Evolutionary conservation across 2,113 vertebrate genomes (phyloP), one percentile per base, ranked within the genome.

Genomic region (Pseudorasbora parva): DNA sequence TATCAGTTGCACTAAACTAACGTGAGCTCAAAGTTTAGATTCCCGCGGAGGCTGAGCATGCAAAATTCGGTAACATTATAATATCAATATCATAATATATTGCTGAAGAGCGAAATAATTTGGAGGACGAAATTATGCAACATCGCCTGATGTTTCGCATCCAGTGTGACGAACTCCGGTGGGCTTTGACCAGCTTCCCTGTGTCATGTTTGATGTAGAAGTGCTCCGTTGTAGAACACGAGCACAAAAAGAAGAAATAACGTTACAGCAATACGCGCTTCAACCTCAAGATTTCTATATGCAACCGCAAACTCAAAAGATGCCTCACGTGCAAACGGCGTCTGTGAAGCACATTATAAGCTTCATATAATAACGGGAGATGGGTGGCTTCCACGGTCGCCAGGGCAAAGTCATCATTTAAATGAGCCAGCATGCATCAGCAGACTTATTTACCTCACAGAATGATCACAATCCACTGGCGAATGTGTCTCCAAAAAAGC

Each of bases 361-460:
- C n/a, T 45, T 45, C 41, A 27, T 45, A 23, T 19, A 82, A 23
- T 19, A 82, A 60, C 41, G 59, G 56, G 21, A 59, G 21, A 30
- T 30, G 27, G 78, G 60, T 17, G 57, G 43, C 23, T 64, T 51
- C 72, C 60, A 27, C 45, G 59, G 56, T 62, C 78, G 59, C 72
- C 71, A 54, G 57, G 69, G 60, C 84, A 81, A 60, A 80, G 78
- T 64, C 69, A 79, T 73, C 69, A 62, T 57, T 59, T 74, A 60
- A 81, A 75, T 8, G 54, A 56, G 37, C 43, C 8, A 66, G 23
- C 73, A 64, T 62, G 78, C 57, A 74, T 75, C 62, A 25, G 54
- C 23, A 49, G 23, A 62, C 62, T 81, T 69, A 23, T 57, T 86
- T 84, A 87, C 86, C 86, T 84, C 60, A 21, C 60, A 25, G 19